Evolutionary conservation across 1,140 invertebrate genomes (phyloP), one percentile per base, ranked within the genome.

Genomic region (Brachionus calyciflorus): DNA sequence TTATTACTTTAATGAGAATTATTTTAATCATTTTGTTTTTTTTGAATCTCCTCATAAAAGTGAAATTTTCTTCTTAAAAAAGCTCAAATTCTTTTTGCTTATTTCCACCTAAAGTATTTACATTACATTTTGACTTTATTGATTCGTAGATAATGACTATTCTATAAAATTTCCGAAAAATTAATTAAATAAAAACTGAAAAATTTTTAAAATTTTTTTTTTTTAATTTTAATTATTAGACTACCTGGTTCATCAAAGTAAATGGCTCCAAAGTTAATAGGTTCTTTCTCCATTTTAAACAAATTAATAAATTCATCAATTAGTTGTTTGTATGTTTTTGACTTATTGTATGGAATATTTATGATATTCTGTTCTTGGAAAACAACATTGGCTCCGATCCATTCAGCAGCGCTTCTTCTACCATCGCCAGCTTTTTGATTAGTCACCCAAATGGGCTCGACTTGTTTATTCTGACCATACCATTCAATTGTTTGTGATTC

Each of bases 401-500:
- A 73, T 40, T 73, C 69, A 19, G 69, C 69, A 55, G 69, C 69
- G 40, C 46, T 24, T 17, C 21, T 7, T 51, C 69, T 49, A 19
- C 26, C 46, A 24, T 78, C 41, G 5, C 76, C 68, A 33, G 81
- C 79, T 41, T 80, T 80, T 77, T 81, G 70, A 44, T 82, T 83
- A 33, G 82, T 83, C 3, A 82, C 78, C 84, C 84, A 85, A 9
- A 86, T 79, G 1, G 85, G 84, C 77, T 85, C 81, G 3, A 80
- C 81, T 1, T 78, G 79, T 19, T 53, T 14, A 33, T 80, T 79
- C 19, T 69, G 70, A 12, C 40, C 69, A 41, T 41, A 73, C 69
- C 69, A 73, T 12, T 73, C 69, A 26, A 55, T 55, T 19, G 69
- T 51, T 26, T 33, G 40, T 10, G 69, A 17, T 17, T 73, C 37